phyloP scores from a whole-genome alignment of 2,888 invertebrate species.

The Cantharis flavilabris region DNA sequence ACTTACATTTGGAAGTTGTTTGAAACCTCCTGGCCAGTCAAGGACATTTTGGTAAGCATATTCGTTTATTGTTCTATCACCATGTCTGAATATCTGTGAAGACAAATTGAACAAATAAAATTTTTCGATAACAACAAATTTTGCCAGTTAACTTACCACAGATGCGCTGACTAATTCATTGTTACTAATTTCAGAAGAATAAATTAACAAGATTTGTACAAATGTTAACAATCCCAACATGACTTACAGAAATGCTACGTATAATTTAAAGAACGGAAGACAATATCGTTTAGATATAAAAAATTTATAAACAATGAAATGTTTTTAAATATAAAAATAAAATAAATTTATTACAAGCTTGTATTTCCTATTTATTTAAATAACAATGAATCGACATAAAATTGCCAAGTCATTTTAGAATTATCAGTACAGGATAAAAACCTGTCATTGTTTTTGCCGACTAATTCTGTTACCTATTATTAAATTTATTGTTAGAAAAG shows the following conservation, averaged over 20 bases:
- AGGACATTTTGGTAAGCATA: background rate
- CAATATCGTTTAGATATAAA: background rate
- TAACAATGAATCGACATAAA: background rate
- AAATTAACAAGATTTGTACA: conserved; percentile 13
- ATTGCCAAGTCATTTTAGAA: background rate
- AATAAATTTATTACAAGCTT: background rate
- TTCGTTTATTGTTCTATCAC: background rate
- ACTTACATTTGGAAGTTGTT: background rate
- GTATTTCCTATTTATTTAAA: background rate
- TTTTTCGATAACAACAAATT: background rate
- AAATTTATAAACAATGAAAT: background rate
- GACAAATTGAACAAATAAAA: background rate
- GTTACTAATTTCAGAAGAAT: background rate
- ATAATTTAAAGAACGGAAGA: background rate
- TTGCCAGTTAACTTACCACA: conserved; percentile 5
- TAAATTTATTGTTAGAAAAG: no score
- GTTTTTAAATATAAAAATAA: background rate
- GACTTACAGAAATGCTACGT: background rate
- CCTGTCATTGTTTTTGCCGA: no score
- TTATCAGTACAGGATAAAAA: background rate
- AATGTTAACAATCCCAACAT: background rate
- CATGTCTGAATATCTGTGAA: background rate
- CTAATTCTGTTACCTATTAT: no score
- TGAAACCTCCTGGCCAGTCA: background rate
- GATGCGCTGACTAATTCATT: conserved; percentile 10